A percentile compares a stretch with the other conserved stretches of the same genome.
Evolutionary conservation across 2,113 vertebrate species (phyloP).

Genomic region (Pogona vitticeps): DNA sequence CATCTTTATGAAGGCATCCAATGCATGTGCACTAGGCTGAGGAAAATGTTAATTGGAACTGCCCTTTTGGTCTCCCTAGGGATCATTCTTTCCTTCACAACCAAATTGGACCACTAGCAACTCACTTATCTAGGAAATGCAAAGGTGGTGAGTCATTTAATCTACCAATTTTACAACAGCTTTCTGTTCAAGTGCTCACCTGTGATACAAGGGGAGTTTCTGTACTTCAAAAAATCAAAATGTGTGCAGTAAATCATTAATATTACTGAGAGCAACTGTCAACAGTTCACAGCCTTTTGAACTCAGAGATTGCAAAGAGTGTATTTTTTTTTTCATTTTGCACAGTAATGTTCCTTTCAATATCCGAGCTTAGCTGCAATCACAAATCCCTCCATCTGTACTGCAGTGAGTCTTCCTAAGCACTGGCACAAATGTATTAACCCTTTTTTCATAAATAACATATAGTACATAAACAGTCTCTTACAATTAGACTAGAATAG

Average conservation of each 20-base stretch:
- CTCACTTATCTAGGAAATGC: neutral
- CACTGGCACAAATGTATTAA: neutral
- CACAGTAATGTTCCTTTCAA: slow-evolving; percentile 17
- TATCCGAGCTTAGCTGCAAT: slow-evolving; percentile 34
- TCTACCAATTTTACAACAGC: neutral
- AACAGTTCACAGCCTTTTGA: neutral
- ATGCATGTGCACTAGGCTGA: neutral
- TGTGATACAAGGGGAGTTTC: neutral
- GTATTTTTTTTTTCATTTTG: slow-evolving; percentile 29
- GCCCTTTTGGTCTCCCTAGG: neutral
- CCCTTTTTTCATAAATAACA: neutral
- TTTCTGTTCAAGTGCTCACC: neutral
- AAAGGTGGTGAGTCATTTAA: neutral
- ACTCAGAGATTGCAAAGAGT: neutral
- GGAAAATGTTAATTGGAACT: neutral
- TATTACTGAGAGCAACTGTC: neutral
- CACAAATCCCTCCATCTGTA: slow-evolving; percentile 61
- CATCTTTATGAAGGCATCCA: too few species aligned
- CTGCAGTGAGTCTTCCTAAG: neutral
- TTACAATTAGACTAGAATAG: neutral
- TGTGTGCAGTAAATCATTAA: neutral
- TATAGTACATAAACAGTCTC: neutral
- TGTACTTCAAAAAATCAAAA: accelerated
- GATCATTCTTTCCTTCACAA: neutral
- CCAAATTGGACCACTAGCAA: neutral